phyloP scores from a whole-genome alignment of 2,113 vertebrate species.

The Apodemus sylvaticus region DNA sequence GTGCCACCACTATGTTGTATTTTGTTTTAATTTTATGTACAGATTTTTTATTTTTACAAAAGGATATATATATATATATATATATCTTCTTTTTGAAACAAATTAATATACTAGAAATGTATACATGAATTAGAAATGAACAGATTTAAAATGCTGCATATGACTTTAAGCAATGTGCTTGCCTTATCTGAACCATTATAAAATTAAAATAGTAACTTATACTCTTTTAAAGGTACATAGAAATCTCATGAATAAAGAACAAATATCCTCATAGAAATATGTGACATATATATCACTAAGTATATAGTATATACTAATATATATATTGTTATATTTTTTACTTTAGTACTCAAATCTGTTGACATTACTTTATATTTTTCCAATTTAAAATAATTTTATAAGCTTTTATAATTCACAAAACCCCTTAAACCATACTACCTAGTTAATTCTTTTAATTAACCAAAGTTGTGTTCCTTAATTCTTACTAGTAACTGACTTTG shows the following conservation, averaged over 20 bases:
- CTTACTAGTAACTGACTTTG: background rate
- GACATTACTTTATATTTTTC: background rate
- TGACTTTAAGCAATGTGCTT: background rate
- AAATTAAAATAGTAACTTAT: constrained; percentile 7
- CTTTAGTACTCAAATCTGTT: background rate
- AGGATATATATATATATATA: background rate
- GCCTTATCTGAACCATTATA: background rate
- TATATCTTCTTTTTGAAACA: background rate
- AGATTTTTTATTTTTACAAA: background rate
- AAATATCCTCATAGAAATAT: background rate
- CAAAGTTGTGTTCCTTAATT: background rate
- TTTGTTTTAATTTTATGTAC: background rate
- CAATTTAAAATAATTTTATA: background rate
- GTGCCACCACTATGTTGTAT: background rate
- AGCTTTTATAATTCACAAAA: background rate
- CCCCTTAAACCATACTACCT: background rate
- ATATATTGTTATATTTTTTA: background rate
- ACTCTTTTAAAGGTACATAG: background rate
- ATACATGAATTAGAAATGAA: background rate
- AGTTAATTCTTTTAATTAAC: background rate
- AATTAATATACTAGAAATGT: background rate
- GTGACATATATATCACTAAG: too few relatives aligned
- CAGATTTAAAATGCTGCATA: background rate
- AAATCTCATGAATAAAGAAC: background rate
- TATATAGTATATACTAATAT: too few relatives aligned